Evolutionary conservation across 2,113 vertebrate species (phyloP), one percentile per base, ranked within the genome.

Genomic region (Takifugu bimaculatus): DNA sequence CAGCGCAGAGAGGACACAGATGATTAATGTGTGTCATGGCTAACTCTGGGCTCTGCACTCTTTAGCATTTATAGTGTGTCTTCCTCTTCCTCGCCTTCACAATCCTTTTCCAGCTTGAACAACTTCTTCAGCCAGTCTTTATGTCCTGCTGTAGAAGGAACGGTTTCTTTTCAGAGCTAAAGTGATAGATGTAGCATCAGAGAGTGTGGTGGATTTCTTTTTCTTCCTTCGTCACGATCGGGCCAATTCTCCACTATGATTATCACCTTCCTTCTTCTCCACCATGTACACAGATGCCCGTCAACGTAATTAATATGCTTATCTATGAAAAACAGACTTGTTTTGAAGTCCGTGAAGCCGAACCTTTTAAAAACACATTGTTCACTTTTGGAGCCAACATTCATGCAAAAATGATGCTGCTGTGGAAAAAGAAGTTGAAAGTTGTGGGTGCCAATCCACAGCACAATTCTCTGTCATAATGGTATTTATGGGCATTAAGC

Each of bases 21-120:
- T 86, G 81, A 86, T 89, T 63, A 87, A 89, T 85, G 84, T 78
- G 82, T 75, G 80, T 75, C 82, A 75, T 63, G 79, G 74, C 63
- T 66, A 80, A 78, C 72, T 72, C 45, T 5, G 65, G 72, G 73
- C 78, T 67, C 72, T 64, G 75, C 75, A 74, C 65, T 71, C 75
- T 72, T 71, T 71, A 81, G 79, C 80, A 83, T 86, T 80, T 79
- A 74, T 77, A 76, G 64, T 72, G 78, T 77, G 76, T 79, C 62
- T 63, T 79, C 72, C 60, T 60, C 65, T 52, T 66, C 60, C 35
- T 44, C 15, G 62, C 63, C 57, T 66, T 68, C 50, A 58, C 54
- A 44, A 14, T 62, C 51, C 57, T 63, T 54, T 54, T 54, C 7
- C 1, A 47, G 51, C 53, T 47, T 28, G 44, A 80, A 82, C 73